Conservation (phyloP, 23 tunicate species). For the Trididemnum nubilum region DNA sequence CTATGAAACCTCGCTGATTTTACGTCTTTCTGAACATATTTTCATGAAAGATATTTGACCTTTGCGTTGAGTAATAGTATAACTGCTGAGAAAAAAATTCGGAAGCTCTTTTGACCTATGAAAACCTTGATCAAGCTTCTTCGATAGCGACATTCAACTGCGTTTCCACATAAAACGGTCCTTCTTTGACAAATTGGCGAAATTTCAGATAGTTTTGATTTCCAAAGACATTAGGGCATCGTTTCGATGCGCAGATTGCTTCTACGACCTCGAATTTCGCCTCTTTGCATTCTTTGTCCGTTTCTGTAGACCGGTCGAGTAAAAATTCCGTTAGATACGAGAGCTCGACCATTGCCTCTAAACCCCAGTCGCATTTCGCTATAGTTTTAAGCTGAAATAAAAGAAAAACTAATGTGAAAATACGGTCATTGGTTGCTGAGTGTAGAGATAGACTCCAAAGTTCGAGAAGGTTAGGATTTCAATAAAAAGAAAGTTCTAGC, state of each 20-base stretch:
- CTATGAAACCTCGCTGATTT: no score
- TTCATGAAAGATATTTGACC: no score
- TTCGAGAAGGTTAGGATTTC: no score
- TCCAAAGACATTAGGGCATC: slow-evolving; percentile 61
- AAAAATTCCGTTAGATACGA: slow-evolving; percentile 55
- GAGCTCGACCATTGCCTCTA: slow-evolving; percentile 63
- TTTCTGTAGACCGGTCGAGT: slow-evolving; percentile 66
- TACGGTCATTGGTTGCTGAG: no score
- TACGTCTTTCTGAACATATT: no score
- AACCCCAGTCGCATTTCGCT: slow-evolving; percentile 58
- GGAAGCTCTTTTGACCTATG: no score
- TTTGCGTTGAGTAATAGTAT: no score
- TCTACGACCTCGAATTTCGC: slow-evolving; percentile 66
- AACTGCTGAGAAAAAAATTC: no score
- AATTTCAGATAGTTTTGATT: slow-evolving; percentile 68
- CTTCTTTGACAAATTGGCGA: slow-evolving; percentile 66
- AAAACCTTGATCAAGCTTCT: slow-evolving; percentile 16
- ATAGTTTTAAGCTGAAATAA: slow-evolving; percentile 49
- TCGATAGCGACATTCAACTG: slow-evolving; percentile 12
- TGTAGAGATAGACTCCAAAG: no score
- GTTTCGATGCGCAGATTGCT: slow-evolving; percentile 48
- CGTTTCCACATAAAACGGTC: slow-evolving; percentile 47
- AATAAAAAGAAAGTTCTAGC: no score
- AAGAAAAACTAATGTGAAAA: no score
- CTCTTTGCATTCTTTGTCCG: slow-evolving; percentile 51